Conservation (phyloP, 2,113 vertebrate species). For the Rhinolophus sinicus region DNA sequence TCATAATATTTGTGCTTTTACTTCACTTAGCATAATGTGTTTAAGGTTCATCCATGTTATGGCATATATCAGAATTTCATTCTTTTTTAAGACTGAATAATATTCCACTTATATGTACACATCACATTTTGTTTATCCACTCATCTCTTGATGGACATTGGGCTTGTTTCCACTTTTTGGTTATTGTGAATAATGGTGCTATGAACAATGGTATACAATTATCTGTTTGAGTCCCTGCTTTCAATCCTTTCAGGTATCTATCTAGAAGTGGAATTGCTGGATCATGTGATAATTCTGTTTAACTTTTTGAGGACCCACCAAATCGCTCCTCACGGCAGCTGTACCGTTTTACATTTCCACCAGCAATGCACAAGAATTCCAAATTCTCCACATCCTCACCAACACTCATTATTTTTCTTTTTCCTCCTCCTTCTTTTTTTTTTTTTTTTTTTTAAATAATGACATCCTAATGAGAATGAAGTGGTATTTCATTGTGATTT, state of each 20-base stretch:
- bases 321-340: background rate
- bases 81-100: background rate
- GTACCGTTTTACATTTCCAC: background rate
- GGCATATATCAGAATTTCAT: background rate
- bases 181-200: background rate
- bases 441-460: background rate
- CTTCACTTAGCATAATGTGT: background rate
- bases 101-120: background rate
- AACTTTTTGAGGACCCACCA: background rate
- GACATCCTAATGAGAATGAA: background rate
- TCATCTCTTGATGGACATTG: background rate
- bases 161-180: background rate
- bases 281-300: background rate
- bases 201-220: background rate
- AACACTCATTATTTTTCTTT: background rate
- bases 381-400: background rate
- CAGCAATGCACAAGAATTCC: background rate
- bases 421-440: background rate
- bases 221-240: background rate
- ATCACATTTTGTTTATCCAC: background rate
- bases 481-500: background rate
- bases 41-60: background rate
- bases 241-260: background rate
- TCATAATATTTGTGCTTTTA: background rate
- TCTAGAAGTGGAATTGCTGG: background rate